Evolutionary conservation across 2,797 vertebrate species (phyloP), one percentile per base, ranked within the genome.

Genomic region (Xenops minutus): DNA sequence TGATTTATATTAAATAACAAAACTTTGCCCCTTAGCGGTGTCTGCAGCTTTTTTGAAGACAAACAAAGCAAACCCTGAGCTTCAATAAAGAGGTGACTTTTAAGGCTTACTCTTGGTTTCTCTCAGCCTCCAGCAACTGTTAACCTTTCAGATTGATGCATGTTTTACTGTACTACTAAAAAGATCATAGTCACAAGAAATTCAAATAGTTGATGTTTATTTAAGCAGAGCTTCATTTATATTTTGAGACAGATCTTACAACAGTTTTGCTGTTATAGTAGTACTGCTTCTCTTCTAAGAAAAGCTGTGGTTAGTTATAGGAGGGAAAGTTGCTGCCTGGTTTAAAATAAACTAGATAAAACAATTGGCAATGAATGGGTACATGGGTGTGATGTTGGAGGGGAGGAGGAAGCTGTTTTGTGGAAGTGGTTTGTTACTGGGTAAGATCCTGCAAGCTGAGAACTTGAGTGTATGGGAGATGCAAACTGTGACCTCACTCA

Each of bases 31-130:
- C 4, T 46, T 51, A 74, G n/a, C 27, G 69, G 5, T 37, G 49
- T 77, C 54, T 80, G 39, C 10, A 64, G 36, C 49, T 56, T 87
- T 69, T 30, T 62, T 79, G 46, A 74, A 91, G 74, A 48, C 21
- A 49, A 46, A 63, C 10, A 78, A 89, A 82, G 12, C 44, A 81
- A 89, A 67, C 37, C 10, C 7, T 61, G 30, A 21, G 39, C 36
- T 80, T 87, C 64, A 85, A 91, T 52, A 66, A 91, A 84, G 48
- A 87, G n/a, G 34, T 73, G 56, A 76, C 6, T 62, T 94, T 79
- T 68, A 82, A 86, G 16, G 52, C 54, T 93, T 79, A 32, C 11
- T 79, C 27, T 74, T 74, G 19, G 19, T 43, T 94, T 64, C 48
- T 67, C 44, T 67, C 32, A 73, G 54, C 88, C 58, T 93, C 32